These are phyloP conservation scores for Lycia hirtaria DNA, from an alignment of 2,888 invertebrate genomes.

Conservation along the genomic window DNA sequence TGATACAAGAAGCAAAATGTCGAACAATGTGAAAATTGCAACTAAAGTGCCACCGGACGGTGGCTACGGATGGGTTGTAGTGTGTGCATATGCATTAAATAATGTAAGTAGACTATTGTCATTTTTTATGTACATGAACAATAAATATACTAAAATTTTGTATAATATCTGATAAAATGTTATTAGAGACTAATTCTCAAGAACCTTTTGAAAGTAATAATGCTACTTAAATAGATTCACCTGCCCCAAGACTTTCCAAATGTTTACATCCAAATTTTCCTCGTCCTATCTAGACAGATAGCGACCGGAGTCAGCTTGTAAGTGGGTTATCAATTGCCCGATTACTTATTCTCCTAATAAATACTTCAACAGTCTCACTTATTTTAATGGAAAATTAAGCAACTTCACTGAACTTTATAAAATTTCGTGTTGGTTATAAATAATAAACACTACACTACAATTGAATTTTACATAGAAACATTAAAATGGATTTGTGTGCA, in stretches of 20 bases:
- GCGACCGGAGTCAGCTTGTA: neutral
- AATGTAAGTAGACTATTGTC: slow-evolving; percentile 81
- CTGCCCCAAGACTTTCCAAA: neutral
- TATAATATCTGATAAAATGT: neutral
- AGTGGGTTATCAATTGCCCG: slow-evolving; percentile 31
- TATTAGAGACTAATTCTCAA: neutral
- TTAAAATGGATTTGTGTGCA: neutral
- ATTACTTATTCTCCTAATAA: too few species aligned
- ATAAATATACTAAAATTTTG: neutral
- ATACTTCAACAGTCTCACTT: too few species aligned
- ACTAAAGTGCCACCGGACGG: slow-evolving; percentile 86
- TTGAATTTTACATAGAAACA: neutral
- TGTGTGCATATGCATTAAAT: slow-evolving; percentile 85
- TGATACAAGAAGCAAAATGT: slow-evolving; percentile 52
- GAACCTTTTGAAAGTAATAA: neutral
- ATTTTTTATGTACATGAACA: neutral
- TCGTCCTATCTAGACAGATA: neutral
- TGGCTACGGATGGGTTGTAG: slow-evolving; percentile 88
- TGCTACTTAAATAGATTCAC: neutral
- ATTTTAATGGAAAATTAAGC: neutral
- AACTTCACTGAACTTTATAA: neutral
- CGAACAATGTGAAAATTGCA: slow-evolving; percentile 48
- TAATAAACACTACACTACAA: too few species aligned
- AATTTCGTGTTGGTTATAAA: too few species aligned
- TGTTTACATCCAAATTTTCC: neutral